Base-by-base conservation (phyloP, 2,888 invertebrate genomes). In the Netelia melanura region DNA sequence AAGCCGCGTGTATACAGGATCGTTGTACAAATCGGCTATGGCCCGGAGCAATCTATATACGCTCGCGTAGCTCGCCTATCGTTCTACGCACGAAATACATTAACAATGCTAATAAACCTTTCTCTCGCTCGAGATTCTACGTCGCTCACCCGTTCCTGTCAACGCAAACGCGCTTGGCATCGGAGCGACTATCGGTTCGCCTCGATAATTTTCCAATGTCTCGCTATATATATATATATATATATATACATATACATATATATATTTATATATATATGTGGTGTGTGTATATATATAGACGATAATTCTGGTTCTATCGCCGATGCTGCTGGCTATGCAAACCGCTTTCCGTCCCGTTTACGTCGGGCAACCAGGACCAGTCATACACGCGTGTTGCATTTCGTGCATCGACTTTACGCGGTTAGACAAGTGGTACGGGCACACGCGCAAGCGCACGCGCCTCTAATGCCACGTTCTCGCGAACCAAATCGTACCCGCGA, bases 81-180 rank as follows among this genome's bases (percentile, higher is more conserved):
- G 80, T 83, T 56, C 72, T 64, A 74, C 78, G 64, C 75, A 86
- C 88, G 83, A 85, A 84, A 88, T 86, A 77, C 82, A 89, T 91
- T 89, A 88, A 89, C 89, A 88, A 89, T 88, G 88, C 86, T 88
- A 88, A 90, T 90, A 89, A 88, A 87, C 87, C 86, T 88, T 81
- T 68, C 84, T 77, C 77, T 25, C 74, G 70, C 72, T 70, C 74
- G 65, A 62, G 58, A 17, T 68, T 65, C 54, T 48, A 21, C 17
- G 62, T 62, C 81, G 14, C 78, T 78, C 56, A 56, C 38, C 25
- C 71, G 79, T 72, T 79, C 85, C 87, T 87, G 87, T 86, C 86
- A 84, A 87, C 87, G 86, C 81, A 86, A 86, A 83, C 84, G 48
- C 87, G 87, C 86, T 43, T 21, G 21, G 48, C 64, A 79, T 86